These are phyloP conservation scores for Antheraea pernyi DNA, from an alignment of 1,140 invertebrate species.

Conservation along the genomic window DNA sequence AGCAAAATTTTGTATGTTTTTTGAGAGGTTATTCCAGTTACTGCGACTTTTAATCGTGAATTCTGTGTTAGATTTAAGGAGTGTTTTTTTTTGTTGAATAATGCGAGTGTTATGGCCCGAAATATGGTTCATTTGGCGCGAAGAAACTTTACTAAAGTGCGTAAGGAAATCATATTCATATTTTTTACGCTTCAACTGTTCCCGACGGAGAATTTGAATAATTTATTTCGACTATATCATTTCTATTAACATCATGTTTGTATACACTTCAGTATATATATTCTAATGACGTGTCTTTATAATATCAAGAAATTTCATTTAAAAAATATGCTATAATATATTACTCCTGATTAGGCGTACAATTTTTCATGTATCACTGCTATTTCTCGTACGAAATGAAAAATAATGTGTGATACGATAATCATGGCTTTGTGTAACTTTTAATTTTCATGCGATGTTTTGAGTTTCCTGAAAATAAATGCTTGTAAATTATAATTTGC, in stretches of 20 bases:
- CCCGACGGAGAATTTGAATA: slow-evolving; percentile 65
- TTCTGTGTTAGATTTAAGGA: not conserved
- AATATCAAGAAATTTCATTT: too few relatives aligned
- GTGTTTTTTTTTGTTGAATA: slow-evolving; percentile 60
- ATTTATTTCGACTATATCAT: slow-evolving; percentile 12
- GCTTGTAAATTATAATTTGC: too few relatives aligned
- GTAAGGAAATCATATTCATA: slow-evolving; percentile 74
- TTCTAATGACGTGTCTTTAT: too few relatives aligned
- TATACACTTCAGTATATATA: not conserved
- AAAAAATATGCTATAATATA: too few relatives aligned
- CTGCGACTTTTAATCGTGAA: slow-evolving; percentile 6
- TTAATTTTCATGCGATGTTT: too few relatives aligned
- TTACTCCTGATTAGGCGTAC: too few relatives aligned
- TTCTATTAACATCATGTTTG: not conserved
- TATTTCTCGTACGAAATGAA: too few relatives aligned
- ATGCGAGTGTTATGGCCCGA: slow-evolving; percentile 70
- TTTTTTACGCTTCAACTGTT: slow-evolving; percentile 72
- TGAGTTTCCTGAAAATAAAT: too few relatives aligned
- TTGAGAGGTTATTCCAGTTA: not conserved
- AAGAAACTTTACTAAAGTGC: slow-evolving; percentile 63
- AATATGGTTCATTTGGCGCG: slow-evolving; percentile 76
- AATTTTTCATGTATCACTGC: too few relatives aligned
- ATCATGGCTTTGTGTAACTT: too few relatives aligned
- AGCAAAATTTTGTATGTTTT: not conserved
- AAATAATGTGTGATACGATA: too few relatives aligned